Conservation (phyloP, 1,140 invertebrate genomes). For the Anastatus disparis region DNA sequence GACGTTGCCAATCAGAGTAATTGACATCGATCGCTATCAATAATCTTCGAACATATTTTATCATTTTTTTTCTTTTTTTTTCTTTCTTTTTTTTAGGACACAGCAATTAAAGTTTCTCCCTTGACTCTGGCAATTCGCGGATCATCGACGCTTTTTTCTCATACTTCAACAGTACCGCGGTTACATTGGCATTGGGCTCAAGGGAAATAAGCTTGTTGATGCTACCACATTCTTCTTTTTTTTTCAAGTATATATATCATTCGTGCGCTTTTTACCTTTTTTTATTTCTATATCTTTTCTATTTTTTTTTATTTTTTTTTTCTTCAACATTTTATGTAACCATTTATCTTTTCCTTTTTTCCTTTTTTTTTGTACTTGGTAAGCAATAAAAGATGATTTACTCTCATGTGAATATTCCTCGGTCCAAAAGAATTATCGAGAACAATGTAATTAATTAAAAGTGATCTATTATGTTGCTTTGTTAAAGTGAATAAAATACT, state of each 20-base stretch:
- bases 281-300: constrained; percentile 1
- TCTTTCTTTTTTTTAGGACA: constrained; percentile 35
- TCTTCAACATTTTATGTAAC: constrained; percentile 7
- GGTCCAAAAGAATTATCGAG: neutral
- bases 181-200: constrained; percentile 41
- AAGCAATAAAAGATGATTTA: constrained; percentile 14
- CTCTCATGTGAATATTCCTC: neutral
- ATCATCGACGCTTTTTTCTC: constrained; percentile 40
- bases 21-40: constrained; percentile 40
- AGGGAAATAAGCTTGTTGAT: constrained; percentile 53
- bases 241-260: no score
- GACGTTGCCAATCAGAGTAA: constrained; percentile 14
- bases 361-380: neutral
- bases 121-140: constrained; percentile 39
- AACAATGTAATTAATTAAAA: neutral
- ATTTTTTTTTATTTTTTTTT: constrained; percentile 13
- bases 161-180: neutral
- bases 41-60: constrained; percentile 3
- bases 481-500: no score
- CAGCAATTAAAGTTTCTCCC: constrained; percentile 47
- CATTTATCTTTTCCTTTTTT: neutral
- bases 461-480: neutral
- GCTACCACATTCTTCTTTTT: constrained; percentile 19
- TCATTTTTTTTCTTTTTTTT: constrained; percentile 24
- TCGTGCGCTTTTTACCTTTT: constrained; percentile 10